phyloP scores from a whole-genome alignment of 2,797 vertebrate species.

The Acomys russatus region DNA sequence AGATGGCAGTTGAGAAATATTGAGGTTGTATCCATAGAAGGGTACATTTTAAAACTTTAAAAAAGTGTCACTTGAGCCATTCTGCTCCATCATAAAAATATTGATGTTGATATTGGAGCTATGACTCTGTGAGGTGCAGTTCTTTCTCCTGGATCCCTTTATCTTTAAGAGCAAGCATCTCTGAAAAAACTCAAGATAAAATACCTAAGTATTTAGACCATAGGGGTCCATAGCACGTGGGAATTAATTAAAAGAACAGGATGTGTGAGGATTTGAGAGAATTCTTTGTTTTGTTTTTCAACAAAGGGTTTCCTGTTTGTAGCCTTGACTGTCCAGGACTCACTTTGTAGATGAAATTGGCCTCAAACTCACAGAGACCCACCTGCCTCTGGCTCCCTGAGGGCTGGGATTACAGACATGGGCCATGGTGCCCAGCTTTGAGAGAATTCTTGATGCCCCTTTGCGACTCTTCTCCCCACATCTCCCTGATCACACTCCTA shows the following conservation, averaged over 20 bases:
- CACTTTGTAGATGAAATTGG: too few species aligned
- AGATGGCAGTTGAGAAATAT: not conserved
- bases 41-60: slow-evolving; percentile 24
- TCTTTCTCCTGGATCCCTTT: not conserved
- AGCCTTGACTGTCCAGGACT: too few species aligned
- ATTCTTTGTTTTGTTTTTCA: not conserved
- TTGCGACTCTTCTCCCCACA: not conserved
- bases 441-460: not conserved
- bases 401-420: too few species aligned
- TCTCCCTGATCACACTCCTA: not conserved
- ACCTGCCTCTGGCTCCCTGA: too few species aligned
- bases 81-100: slow-evolving; percentile 17
- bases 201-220: not conserved
- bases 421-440: not conserved
- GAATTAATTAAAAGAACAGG: not conserved
- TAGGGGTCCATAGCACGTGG: not conserved
- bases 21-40: not conserved
- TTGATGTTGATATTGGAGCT: not conserved
- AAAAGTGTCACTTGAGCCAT: not conserved
- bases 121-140: not conserved
- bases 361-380: too few species aligned
- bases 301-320: too few species aligned
- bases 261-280: not conserved
- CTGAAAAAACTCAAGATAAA: not conserved
- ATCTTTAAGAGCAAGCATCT: not conserved